These are phyloP conservation scores for Anarsia innoxiella DNA, from an alignment of 2,888 invertebrate genomes.

Conservation along the genomic window DNA sequence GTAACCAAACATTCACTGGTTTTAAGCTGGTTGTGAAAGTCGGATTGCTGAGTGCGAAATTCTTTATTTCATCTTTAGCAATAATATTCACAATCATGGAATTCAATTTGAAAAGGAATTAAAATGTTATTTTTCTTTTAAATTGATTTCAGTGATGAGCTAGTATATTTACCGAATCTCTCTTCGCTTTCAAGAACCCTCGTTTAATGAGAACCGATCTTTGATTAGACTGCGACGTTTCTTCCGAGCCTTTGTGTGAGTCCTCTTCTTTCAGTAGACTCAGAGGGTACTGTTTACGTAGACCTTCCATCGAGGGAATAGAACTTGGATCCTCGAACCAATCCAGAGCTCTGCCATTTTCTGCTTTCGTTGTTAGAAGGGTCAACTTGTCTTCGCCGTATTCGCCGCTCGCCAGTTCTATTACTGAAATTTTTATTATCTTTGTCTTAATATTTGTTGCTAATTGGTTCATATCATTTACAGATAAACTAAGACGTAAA, in stretches of 20 bases:
- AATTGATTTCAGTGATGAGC: background rate
- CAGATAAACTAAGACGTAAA: too few species aligned
- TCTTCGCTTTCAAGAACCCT: constrained; percentile 82
- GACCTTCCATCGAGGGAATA: constrained; percentile 72
- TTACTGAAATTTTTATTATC: constrained; percentile 87
- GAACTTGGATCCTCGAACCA: constrained; percentile 80
- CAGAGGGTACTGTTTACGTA: constrained; percentile 74
- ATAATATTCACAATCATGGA: too few species aligned
- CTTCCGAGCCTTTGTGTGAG: constrained; percentile 71
- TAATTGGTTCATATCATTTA: too few species aligned
- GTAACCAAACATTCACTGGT: too few species aligned
- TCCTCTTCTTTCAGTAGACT: constrained; percentile 58
- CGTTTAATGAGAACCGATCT: constrained; percentile 80
- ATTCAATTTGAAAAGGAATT: too few species aligned
- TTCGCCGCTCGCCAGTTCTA: constrained; percentile 94
- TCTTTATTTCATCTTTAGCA: too few species aligned
- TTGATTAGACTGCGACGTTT: constrained; percentile 83
- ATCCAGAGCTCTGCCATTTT: constrained; percentile 80
- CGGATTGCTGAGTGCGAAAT: too few species aligned
- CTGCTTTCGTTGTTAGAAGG: constrained; percentile 77
- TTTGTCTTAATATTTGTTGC: too few species aligned
- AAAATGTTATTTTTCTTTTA: background rate
- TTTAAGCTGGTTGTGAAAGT: too few species aligned
- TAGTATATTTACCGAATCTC: constrained; percentile 77
- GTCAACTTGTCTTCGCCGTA: constrained; percentile 88